Conservation (phyloP, 2,888 invertebrate species). For the Diaperis boleti region DNA sequence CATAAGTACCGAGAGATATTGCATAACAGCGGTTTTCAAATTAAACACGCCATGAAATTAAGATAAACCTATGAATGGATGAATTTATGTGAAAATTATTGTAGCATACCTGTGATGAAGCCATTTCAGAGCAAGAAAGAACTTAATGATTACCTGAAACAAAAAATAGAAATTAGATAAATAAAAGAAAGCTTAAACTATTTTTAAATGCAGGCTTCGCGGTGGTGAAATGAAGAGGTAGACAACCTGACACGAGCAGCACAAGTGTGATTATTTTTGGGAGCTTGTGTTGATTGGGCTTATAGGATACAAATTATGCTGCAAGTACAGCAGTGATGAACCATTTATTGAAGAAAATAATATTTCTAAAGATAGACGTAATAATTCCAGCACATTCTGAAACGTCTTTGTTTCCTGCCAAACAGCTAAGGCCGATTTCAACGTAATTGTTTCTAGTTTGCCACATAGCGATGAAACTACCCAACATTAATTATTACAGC, state of each 20-base stretch:
- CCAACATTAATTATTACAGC: conserved; percentile 34
- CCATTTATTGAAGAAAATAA: no score
- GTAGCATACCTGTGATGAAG: conserved; percentile 24
- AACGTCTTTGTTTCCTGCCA: conserved; percentile 4
- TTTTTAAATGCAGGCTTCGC: neutral
- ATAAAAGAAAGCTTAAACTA: neutral
- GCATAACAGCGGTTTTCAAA: conserved; percentile 22
- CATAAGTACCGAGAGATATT: conserved; percentile 19
- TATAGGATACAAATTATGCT: no score
- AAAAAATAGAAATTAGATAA: conserved; percentile 1
- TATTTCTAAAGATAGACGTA: neutral
- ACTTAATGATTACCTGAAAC: conserved; percentile 34
- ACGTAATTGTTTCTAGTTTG: conserved; percentile 23
- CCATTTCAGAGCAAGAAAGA: conserved; percentile 1
- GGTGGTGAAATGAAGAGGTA: neutral
- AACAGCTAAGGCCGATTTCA: conserved; percentile 12
- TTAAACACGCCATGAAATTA: conserved; percentile 28
- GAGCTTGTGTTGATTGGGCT: neutral
- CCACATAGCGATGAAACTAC: conserved; percentile 23
- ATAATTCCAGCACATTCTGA: neutral
- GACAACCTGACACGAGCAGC: neutral
- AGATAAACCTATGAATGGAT: conserved; percentile 28
- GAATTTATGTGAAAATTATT: conserved; percentile 22
- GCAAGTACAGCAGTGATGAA: no score
- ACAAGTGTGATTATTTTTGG: neutral